phyloP scores from a whole-genome alignment of 2,113 vertebrate species.

The Xiphophorus hellerii region DNA sequence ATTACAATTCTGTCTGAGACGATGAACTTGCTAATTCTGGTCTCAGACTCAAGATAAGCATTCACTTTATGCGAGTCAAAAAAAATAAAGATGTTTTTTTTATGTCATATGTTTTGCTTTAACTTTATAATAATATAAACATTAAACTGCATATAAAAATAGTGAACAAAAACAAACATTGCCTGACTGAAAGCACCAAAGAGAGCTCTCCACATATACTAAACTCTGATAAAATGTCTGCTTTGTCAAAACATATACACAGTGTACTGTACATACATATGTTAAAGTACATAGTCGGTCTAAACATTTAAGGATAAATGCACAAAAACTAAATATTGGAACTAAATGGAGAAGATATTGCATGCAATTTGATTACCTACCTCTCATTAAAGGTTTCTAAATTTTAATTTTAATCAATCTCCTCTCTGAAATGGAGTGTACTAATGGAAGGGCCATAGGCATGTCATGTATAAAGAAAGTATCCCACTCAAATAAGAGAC shows the following conservation, averaged over 20 bases:
- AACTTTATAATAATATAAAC: not conserved
- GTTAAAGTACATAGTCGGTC: not conserved
- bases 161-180: not conserved
- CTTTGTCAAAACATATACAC: conserved; percentile 2
- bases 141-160: conserved; percentile 18
- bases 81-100: not conserved
- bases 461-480: conserved; percentile 19
- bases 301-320: not conserved
- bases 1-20: conserved; percentile 39
- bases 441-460: conserved; percentile 42
- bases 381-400: conserved; percentile 6
- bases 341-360: not conserved
- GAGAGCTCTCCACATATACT: not conserved
- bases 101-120: not conserved
- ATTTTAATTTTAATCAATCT: conserved; percentile 15
- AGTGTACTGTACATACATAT: not conserved
- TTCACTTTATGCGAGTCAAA: conserved; percentile 27
- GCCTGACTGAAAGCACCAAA: conserved; percentile 1
- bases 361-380: not conserved
- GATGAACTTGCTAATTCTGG: conserved; percentile 45
- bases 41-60: conserved; percentile 17
- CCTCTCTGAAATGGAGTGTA: conserved; percentile 33
- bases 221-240: not conserved
- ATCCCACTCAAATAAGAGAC: conserved; percentile 11
- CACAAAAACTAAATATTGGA: not conserved